Evolutionary conservation across 2,888 invertebrate genomes (phyloP).

Genomic region (Lissocephala sabroskyi): DNA sequence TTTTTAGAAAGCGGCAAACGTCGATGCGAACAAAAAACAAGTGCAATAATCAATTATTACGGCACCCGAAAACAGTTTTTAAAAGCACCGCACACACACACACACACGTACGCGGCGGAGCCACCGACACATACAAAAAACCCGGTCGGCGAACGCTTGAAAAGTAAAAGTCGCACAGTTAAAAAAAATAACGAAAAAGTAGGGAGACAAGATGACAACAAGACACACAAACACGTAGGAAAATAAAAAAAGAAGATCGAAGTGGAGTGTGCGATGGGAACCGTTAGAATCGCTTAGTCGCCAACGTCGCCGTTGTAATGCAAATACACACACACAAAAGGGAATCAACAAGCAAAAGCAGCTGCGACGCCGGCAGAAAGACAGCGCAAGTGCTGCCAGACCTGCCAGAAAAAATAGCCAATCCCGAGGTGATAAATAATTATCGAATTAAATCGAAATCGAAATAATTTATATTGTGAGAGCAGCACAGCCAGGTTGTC

Average conservation of each 20-base stretch:
- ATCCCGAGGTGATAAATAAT: too few species aligned
- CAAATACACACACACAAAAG: constrained; percentile 20
- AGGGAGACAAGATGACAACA: neutral
- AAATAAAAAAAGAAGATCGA: neutral
- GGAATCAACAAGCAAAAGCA: neutral
- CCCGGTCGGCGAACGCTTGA: neutral
- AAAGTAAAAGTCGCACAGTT: neutral
- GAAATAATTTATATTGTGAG: too few species aligned
- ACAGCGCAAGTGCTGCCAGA: too few species aligned
- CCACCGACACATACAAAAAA: neutral
- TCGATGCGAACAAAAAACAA: constrained; percentile 35
- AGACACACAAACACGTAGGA: neutral
- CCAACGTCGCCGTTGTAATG: constrained; percentile 36
- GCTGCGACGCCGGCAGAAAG: too few species aligned
- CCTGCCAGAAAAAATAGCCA: too few species aligned
- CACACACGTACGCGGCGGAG: neutral
- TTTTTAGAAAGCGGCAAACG: constrained; percentile 49
- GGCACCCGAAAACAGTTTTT: constrained; percentile 36
- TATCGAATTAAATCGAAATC: too few species aligned
- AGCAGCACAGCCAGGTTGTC: neutral
- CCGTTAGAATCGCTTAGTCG: constrained; percentile 43
- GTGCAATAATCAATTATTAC: constrained; percentile 56
- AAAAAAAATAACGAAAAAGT: neutral
- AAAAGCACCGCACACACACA: neutral
- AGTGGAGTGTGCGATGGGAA: constrained; percentile 28